Percentiles rank a stretch among this genome's conserved stretches.
phyloP scores from a whole-genome alignment of 1,140 invertebrate genomes.

The Diabrotica virgifera region DNA sequence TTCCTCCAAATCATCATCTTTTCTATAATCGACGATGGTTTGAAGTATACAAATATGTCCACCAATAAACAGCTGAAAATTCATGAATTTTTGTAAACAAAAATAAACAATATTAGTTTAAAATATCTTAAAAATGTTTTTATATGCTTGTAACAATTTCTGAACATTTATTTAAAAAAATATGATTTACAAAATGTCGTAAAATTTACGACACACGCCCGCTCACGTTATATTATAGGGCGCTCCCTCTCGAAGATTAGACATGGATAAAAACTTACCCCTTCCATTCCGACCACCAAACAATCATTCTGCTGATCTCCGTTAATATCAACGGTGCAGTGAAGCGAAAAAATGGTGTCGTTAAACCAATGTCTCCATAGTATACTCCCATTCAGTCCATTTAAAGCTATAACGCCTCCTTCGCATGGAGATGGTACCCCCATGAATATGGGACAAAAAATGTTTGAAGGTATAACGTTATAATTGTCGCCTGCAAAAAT shows the following conservation, averaged over 20 bases:
- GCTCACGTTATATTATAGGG: too few species aligned
- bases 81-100: too few species aligned
- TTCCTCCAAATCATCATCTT: too few species aligned
- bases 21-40: too few species aligned
- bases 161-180: background rate
- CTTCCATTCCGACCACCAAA: conserved; percentile 67
- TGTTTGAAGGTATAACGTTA: conserved; percentile 35
- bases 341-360: conserved; percentile 72
- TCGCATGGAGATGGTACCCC: conserved; percentile 63
- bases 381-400: conserved; percentile 68
- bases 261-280: conserved; percentile 54
- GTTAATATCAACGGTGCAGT: conserved; percentile 73
- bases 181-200: too few species aligned
- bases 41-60: too few species aligned
- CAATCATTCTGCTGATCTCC: conserved; percentile 71
- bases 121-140: too few species aligned
- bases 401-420: conserved; percentile 73
- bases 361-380: conserved; percentile 74
- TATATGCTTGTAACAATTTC: too few species aligned
- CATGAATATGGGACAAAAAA: conserved; percentile 66
- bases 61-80: too few species aligned
- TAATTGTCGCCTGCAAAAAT: conserved; percentile 37
- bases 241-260: too few species aligned
- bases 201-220: too few species aligned
- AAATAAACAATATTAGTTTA: too few species aligned